Evolutionary conservation across 2,113 vertebrate species (phyloP).

Genomic region (Vidua macroura): DNA sequence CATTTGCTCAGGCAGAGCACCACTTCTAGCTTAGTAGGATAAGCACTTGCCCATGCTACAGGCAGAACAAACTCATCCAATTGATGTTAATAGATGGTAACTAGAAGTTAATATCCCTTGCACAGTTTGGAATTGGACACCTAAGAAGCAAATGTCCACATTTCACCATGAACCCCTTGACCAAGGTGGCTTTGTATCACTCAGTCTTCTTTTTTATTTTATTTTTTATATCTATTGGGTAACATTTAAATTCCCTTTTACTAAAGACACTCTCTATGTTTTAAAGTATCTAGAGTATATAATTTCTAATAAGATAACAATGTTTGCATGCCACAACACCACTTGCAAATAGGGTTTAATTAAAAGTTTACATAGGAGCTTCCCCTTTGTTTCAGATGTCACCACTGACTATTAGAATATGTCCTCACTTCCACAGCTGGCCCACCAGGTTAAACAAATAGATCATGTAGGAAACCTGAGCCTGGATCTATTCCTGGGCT

Average conservation of each 20-base stretch:
- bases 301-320: not conserved
- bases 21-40: not conserved
- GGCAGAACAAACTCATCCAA: not conserved
- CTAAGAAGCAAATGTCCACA: not conserved
- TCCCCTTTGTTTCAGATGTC: conserved; percentile 23
- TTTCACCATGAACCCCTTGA: not conserved
- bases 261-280: not conserved
- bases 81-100: not conserved
- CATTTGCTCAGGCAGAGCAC: not conserved
- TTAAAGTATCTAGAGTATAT: not conserved
- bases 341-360: not conserved
- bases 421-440: conserved; percentile 16
- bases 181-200: not conserved
- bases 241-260: not conserved
- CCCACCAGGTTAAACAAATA: conserved; percentile 33
- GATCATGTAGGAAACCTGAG: not conserved
- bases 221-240: not conserved
- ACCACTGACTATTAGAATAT: not conserved
- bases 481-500: conserved; percentile 6
- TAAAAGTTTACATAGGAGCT: not conserved
- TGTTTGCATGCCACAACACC: not conserved
- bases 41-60: not conserved
- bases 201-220: not conserved
- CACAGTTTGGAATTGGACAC: not conserved
- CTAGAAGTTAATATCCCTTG: not conserved